phyloP scores from a whole-genome alignment of 2,888 invertebrate genomes.

The Melinopterus prodromus region DNA sequence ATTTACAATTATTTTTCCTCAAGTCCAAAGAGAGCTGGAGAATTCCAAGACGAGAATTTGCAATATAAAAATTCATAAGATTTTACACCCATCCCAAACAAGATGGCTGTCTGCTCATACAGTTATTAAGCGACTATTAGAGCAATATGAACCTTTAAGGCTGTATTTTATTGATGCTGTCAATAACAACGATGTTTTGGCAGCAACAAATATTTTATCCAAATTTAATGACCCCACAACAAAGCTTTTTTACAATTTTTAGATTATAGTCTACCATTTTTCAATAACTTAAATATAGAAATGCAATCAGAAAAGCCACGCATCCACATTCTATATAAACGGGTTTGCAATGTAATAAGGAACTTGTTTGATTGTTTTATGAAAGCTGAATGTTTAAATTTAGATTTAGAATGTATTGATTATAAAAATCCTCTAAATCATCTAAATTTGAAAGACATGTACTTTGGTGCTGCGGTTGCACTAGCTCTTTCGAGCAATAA shows the following conservation, averaged over 20 bases:
- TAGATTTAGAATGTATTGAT: not conserved
- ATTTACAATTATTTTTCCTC: conserved; percentile 36
- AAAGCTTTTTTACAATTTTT: not conserved
- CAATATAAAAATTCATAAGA: conserved; percentile 35
- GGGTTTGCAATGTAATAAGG: not conserved
- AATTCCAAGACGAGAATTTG: conserved; percentile 37
- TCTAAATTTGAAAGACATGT: conserved; percentile 14
- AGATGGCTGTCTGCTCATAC: conserved; percentile 43
- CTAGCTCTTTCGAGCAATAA: conserved; percentile 10
- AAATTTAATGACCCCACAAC: not conserved
- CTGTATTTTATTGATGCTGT: conserved; percentile 39
- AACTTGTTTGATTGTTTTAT: conserved; percentile 11
- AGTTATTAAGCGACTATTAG: conserved; percentile 48
- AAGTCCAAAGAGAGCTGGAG: conserved; percentile 39
- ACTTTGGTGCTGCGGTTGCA: conserved; percentile 10
- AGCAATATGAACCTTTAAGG: conserved; percentile 46
- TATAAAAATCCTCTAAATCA: not conserved
- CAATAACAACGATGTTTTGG: not conserved
- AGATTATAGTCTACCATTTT: not conserved
- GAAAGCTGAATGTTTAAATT: not conserved
- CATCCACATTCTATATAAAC: not conserved
- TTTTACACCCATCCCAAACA: conserved; percentile 30
- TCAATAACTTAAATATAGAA: not conserved
- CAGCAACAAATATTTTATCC: conserved; percentile 6
- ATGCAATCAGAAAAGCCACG: conserved; percentile 17